phyloP scores from a whole-genome alignment of 1,140 invertebrate genomes.

The Ceratina calcarata region DNA sequence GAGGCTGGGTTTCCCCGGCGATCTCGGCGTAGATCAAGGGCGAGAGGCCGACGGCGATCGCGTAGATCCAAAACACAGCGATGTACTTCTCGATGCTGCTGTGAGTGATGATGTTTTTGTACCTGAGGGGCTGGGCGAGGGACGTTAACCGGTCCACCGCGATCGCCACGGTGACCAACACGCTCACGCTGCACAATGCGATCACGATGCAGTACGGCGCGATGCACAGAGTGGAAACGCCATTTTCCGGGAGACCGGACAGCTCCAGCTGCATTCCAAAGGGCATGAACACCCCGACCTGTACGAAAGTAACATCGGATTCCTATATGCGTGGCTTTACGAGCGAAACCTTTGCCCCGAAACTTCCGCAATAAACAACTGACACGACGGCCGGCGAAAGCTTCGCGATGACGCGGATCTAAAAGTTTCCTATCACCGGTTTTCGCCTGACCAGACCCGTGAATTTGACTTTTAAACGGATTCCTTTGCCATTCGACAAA shows the following conservation, averaged over 20 bases:
- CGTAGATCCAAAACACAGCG: slow-evolving; percentile 83
- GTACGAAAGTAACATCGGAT: slow-evolving; percentile 47
- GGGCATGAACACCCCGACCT: slow-evolving; percentile 86
- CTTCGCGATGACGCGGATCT: not conserved
- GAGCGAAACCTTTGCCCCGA: not conserved
- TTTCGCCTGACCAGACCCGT: too few relatives aligned
- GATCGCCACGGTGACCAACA: slow-evolving; percentile 84
- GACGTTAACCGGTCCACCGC: slow-evolving; percentile 85
- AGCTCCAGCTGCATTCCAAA: slow-evolving; percentile 84
- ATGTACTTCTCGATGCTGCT: slow-evolving; percentile 83
- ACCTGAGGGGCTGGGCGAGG: slow-evolving; percentile 83
- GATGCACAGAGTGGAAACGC: slow-evolving; percentile 80
- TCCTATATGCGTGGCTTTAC: not conserved
- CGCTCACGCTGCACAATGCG: slow-evolving; percentile 83
- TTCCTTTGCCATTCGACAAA: too few relatives aligned
- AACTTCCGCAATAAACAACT: slow-evolving; percentile 10
- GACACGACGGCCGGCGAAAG: not conserved
- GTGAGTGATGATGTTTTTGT: slow-evolving; percentile 84
- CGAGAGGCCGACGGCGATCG: slow-evolving; percentile 81
- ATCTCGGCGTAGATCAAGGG: slow-evolving; percentile 80
- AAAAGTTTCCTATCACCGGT: not conserved
- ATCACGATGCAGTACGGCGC: slow-evolving; percentile 84
- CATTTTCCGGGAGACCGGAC: slow-evolving; percentile 75
- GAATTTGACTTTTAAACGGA: too few relatives aligned
- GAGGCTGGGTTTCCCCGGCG: slow-evolving; percentile 58